phyloP scores from a whole-genome alignment of 2,797 vertebrate genomes.

The Sebastes wilsoni region DNA sequence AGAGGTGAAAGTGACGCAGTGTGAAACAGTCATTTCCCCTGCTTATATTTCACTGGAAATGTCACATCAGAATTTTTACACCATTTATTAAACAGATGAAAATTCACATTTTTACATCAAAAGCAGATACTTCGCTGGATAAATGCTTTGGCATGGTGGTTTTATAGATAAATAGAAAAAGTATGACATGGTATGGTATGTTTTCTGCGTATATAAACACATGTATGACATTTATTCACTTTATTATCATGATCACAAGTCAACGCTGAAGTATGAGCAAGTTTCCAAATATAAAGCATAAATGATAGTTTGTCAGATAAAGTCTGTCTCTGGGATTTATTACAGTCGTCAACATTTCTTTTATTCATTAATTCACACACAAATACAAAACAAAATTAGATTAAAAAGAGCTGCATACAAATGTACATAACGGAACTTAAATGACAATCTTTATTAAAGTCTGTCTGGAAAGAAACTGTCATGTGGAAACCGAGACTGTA shows the following conservation, averaged over 20 bases:
- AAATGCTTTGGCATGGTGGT: not conserved
- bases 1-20: not conserved
- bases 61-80: not conserved
- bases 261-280: not conserved
- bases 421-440: not conserved
- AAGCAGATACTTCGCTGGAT: not conserved
- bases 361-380: not conserved
- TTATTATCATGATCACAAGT: not conserved
- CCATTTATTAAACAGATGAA: not conserved
- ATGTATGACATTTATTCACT: not conserved
- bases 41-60: not conserved
- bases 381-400: not conserved
- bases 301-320: not conserved
- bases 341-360: not conserved
- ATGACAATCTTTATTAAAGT: not conserved
- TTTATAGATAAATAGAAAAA: not conserved
- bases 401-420: not conserved
- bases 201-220: not conserved
- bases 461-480: rapidly evolving
- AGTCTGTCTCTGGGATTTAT: not conserved
- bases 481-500: not conserved
- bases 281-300: not conserved
- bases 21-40: not conserved
- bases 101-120: not conserved
- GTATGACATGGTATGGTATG: too few relatives aligned